Evolutionary conservation across 2,797 vertebrate species (phyloP).

Genomic region (Schizopygopsis pylzovi): DNA sequence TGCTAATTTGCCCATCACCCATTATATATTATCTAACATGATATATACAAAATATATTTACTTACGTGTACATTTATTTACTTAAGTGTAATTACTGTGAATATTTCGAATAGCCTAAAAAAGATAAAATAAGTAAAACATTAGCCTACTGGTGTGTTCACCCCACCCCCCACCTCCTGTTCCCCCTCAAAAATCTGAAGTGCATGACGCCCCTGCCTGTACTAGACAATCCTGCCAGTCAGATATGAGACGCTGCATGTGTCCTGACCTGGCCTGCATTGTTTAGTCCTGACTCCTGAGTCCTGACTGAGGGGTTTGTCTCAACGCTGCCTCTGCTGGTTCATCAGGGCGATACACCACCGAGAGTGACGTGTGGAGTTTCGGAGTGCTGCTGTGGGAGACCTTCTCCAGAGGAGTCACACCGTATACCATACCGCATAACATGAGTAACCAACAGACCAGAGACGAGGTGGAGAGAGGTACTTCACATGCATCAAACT

Average conservation of each 20-base stretch:
- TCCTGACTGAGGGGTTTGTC: neutral
- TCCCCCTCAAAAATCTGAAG: too few species aligned
- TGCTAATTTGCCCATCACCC: too few species aligned
- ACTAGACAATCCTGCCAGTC: neutral
- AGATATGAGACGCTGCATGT: neutral
- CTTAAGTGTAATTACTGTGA: too few species aligned
- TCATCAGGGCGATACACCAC: slow-evolving; percentile 89
- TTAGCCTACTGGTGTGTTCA: too few species aligned
- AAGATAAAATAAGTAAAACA: too few species aligned
- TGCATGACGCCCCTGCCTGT: neutral
- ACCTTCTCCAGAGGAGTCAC: slow-evolving; percentile 89
- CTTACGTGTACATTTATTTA: too few species aligned
- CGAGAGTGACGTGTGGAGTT: slow-evolving; percentile 96
- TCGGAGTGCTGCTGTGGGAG: slow-evolving; percentile 95
- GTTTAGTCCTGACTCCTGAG: neutral
- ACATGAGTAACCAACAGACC: slow-evolving; percentile 92
- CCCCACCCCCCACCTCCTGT: too few species aligned
- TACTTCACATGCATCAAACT: slow-evolving; percentile 59
- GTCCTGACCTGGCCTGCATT: too few species aligned
- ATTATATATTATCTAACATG: too few species aligned
- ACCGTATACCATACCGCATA: slow-evolving; percentile 79
- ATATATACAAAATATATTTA: too few species aligned
- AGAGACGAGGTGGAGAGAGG: slow-evolving; percentile 91
- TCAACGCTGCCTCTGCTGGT: slow-evolving; percentile 73
- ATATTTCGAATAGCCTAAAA: too few species aligned